phyloP scores from a whole-genome alignment of 2,888 invertebrate species.

The Mellilla xanthometata region DNA sequence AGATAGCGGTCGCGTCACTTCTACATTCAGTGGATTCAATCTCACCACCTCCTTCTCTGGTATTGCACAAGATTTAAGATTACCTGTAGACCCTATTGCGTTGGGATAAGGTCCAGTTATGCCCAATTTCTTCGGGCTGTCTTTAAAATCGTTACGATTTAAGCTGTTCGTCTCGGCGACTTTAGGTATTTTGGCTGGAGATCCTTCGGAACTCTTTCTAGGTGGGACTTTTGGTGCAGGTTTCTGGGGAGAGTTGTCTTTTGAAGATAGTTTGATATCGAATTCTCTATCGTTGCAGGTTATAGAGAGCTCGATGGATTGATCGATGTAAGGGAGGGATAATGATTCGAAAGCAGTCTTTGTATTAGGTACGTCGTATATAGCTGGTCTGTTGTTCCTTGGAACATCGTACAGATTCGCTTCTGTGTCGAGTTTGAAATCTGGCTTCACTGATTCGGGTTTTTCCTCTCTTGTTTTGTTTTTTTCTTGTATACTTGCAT shows the following conservation, averaged over 20 bases:
- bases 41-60: conserved; percentile 71
- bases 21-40: conserved; percentile 78
- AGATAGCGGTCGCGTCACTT: conserved; percentile 86
- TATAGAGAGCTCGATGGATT: conserved; percentile 75
- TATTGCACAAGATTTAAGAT: conserved; percentile 61
- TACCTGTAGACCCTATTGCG: conserved; percentile 67
- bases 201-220: conserved; percentile 41
- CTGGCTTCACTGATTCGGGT: conserved; percentile 50
- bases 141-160: conserved; percentile 62
- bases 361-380: conserved; percentile 71
- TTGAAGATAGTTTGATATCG: conserved; percentile 69
- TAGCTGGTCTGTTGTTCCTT: conserved; percentile 68
- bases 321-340: conserved; percentile 73
- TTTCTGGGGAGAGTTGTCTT: conserved; percentile 65
- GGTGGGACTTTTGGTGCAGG: conserved; percentile 48
- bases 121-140: conserved; percentile 54
- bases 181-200: conserved; percentile 59
- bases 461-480: conserved; percentile 55
- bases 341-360: conserved; percentile 74
- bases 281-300: conserved; percentile 77
- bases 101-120: conserved; percentile 68
- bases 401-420: conserved; percentile 71
- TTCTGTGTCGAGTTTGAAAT: conserved; percentile 58
- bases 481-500: conserved; percentile 75
- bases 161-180: conserved; percentile 64